Evolutionary conservation across 2,888 invertebrate species (phyloP).

Genomic region (Automeris io): DNA sequence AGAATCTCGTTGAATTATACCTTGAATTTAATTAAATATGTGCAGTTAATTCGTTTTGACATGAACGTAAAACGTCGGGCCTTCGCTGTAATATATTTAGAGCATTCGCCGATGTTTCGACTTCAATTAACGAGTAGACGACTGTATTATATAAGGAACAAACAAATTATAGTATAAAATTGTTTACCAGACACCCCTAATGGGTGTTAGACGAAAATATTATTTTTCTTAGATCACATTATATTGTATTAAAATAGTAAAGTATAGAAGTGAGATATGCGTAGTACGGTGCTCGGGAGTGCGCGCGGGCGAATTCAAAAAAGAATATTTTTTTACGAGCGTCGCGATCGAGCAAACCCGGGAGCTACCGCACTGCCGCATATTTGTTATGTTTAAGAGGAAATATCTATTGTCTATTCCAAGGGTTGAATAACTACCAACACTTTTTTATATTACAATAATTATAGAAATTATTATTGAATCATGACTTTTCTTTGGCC

Average conservation of each 20-base stretch:
- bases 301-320: conserved; percentile 41
- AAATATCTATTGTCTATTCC: conserved; percentile 78
- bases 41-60: not conserved
- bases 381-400: conserved; percentile 77
- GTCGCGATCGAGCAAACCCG: conserved; percentile 23
- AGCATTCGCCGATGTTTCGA: conserved; percentile 7
- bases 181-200: conserved; percentile 64
- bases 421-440: conserved; percentile 71
- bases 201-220: conserved; percentile 73
- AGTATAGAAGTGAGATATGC: conserved; percentile 57
- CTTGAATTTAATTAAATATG: not conserved
- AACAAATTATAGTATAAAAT: conserved; percentile 74
- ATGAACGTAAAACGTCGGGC: conserved; percentile 29
- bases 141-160: conserved; percentile 60
- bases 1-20: not conserved
- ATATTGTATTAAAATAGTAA: conserved; percentile 72
- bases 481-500: conserved; percentile 36
- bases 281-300: conserved; percentile 21
- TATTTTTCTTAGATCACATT: conserved; percentile 77
- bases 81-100: conserved; percentile 31
- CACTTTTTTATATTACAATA: conserved; percentile 79
- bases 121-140: conserved; percentile 34
- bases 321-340: conserved; percentile 70
- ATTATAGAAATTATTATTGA: conserved; percentile 79
- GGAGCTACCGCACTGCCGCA: conserved; percentile 28